These are phyloP conservation scores for Penaeus japonicus DNA, from an alignment of 1,140 invertebrate genomes.

Conservation along the genomic window DNA sequence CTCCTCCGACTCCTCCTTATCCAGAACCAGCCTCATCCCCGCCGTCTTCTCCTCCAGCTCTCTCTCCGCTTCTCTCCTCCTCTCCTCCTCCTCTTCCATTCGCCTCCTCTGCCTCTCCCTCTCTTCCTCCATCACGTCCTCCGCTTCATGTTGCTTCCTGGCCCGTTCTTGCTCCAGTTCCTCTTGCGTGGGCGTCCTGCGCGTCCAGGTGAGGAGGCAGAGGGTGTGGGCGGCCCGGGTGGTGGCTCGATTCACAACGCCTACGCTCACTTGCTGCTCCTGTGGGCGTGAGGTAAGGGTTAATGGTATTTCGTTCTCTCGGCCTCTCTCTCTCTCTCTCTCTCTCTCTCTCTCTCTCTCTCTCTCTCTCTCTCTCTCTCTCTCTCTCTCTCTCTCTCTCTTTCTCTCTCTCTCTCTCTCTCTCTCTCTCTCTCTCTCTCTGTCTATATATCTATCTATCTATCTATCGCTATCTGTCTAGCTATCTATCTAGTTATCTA, in stretches of 20 bases:
- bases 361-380: too few relatives aligned
- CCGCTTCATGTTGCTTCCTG: too few relatives aligned
- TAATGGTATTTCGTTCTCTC: too few relatives aligned
- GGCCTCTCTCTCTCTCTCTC: too few relatives aligned
- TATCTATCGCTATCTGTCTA: too few relatives aligned
- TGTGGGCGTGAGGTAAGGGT: background rate
- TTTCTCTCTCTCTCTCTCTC: too few relatives aligned
- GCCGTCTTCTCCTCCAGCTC: background rate
- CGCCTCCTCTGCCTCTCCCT: background rate
- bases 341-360: too few relatives aligned
- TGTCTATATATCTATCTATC: too few relatives aligned
- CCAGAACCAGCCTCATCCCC: background rate
- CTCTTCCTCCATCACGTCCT: background rate
- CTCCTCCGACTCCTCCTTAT: background rate
- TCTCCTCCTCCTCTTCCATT: background rate
- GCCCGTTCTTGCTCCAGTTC: background rate
- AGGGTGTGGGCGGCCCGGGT: constrained; percentile 26
- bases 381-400: too few relatives aligned
- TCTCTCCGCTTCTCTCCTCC: background rate
- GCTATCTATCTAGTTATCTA: too few relatives aligned
- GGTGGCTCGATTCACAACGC: constrained; percentile 39
- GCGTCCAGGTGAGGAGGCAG: constrained; percentile 38
- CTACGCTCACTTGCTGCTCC: constrained; percentile 45
- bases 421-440: too few relatives aligned
- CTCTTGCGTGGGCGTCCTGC: background rate